Evolutionary conservation across 2,888 invertebrate genomes (phyloP), one percentile per base, ranked within the genome.

Genomic region (Eupeodes latifasciatus): DNA sequence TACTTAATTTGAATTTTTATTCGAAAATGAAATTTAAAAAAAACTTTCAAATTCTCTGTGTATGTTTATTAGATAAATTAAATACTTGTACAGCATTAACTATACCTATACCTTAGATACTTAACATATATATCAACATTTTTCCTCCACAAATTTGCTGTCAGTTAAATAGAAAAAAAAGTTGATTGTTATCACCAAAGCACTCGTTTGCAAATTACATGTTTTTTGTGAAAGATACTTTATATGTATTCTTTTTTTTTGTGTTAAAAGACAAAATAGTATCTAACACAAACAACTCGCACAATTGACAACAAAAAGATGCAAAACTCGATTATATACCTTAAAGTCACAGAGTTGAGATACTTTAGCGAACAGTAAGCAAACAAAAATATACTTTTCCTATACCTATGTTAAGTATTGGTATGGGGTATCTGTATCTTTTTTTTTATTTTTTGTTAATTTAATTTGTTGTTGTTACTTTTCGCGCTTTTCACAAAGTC

Each of bases 201-300:
- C 27, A 71, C 53, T 81, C 55, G 82, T 78, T 86, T 82, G 85
- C 78, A 82, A 86, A 86, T 86, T 86, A 82, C 82, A 86, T 49
- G 62, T 74, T 62, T 81, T 67, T 34, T 77, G 47, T 77, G 64
- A 81, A 72, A 85, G 47, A 69, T 69, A 69, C 67, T 59, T 59
- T n/a, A 59, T 57, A 27, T 57, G 10, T 57, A 1, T 16, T 53
- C 4, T 16, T 55, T 27, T 59, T 19, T 55, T 12, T 10, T 34
- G 1, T 62, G 72, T 74, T 49, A 44, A 72, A 67, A 66, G 71
- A 59, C 59, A 61, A 74, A 59, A 59, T 57, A 57, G 57, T 57
- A 57, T 57, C 71, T 62, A 44, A 72, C 71, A 66, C 40, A 71
- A n/a, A 62, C 11, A 49, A 61, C 47, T 57, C 71, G 47, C 78